Evolutionary conservation across 1,140 invertebrate species (phyloP).

Genomic region (Drosophila nannoptera): DNA sequence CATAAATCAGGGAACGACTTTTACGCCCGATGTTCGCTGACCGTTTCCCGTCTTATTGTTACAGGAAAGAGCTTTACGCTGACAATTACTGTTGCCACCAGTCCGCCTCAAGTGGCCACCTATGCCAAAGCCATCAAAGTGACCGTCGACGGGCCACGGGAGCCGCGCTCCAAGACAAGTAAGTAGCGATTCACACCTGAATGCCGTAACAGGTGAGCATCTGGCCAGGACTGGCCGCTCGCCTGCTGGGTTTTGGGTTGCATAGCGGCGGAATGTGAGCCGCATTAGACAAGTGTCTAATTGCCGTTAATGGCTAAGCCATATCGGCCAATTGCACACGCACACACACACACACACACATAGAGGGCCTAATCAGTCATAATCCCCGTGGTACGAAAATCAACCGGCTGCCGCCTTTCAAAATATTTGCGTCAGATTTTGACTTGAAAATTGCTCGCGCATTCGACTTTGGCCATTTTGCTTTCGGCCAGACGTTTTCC

Average conservation of each 20-base stretch:
- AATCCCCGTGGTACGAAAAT: constrained; percentile 32
- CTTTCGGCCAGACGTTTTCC: background rate
- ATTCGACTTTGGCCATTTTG: constrained; percentile 53
- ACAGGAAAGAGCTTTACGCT: constrained; percentile 98
- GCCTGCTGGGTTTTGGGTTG: constrained; percentile 62
- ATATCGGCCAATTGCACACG: constrained; percentile 55
- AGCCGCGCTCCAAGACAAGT: constrained; percentile 98
- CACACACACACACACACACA: too few relatives aligned
- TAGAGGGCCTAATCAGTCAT: constrained; percentile 45
- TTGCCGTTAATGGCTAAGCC: constrained; percentile 61
- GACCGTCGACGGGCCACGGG: constrained; percentile 97
- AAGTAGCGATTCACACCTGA: constrained; percentile 81
- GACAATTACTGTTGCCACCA: constrained; percentile 95
- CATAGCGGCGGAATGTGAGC: constrained; percentile 22
- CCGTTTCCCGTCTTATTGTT: constrained; percentile 31
- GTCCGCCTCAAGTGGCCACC: constrained; percentile 95
- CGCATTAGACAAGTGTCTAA: constrained; percentile 64
- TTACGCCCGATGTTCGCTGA: constrained; percentile 38
- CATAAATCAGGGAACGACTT: constrained; percentile 63
- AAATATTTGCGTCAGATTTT: constrained; percentile 36
- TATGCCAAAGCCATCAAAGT: constrained; percentile 99
- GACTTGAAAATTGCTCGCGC: constrained; percentile 39
- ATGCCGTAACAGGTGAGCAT: background rate
- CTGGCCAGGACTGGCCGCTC: background rate
- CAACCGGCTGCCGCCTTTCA: background rate